Evolutionary conservation across 2,113 vertebrate species (phyloP).

Genomic region (Amphilophus citrinellus): DNA sequence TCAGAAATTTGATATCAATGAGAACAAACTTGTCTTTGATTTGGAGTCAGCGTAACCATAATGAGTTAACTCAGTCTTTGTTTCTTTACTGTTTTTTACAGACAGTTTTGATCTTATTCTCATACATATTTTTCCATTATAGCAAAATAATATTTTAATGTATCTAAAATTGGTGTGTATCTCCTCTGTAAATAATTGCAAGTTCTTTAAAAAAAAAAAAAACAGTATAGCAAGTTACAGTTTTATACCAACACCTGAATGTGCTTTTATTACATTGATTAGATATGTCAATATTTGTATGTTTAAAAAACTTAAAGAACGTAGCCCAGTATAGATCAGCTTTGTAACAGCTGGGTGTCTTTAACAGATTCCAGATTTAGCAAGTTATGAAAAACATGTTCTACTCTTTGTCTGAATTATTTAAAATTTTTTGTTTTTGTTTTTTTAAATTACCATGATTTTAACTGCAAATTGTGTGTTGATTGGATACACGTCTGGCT

Average conservation of each 20-base stretch:
- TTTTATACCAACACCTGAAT: slow-evolving; percentile 83
- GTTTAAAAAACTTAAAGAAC: slow-evolving; percentile 29
- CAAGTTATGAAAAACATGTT: slow-evolving; percentile 38
- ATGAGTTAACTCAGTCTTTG: slow-evolving; percentile 13
- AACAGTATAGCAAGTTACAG: slow-evolving; percentile 64
- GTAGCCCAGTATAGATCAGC: slow-evolving; percentile 44
- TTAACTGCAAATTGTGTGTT: slow-evolving; percentile 42
- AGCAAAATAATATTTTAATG: slow-evolving; percentile 58
- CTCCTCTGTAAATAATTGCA: slow-evolving; percentile 79
- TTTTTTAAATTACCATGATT: slow-evolving; percentile 29
- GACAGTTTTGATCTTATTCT: slow-evolving; percentile 31
- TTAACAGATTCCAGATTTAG: slow-evolving; percentile 46
- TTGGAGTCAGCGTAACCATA: slow-evolving; percentile 24
- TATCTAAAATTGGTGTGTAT: slow-evolving; percentile 64
- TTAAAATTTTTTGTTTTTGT: slow-evolving; percentile 7
- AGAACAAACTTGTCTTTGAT: slow-evolving; percentile 14
- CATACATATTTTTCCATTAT: slow-evolving; percentile 51
- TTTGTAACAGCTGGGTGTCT: slow-evolving; percentile 57
- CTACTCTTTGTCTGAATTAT: slow-evolving; percentile 46
- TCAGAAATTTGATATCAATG: background rate
- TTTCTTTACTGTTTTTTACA: slow-evolving; percentile 29
- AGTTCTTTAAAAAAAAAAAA: slow-evolving; percentile 71
- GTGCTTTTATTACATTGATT: slow-evolving; percentile 79
- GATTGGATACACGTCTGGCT: slow-evolving; percentile 50
- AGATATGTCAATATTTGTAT: slow-evolving; percentile 70